Conservation (phyloP, 2,797 vertebrate species). For the Liparis tanakae region DNA sequence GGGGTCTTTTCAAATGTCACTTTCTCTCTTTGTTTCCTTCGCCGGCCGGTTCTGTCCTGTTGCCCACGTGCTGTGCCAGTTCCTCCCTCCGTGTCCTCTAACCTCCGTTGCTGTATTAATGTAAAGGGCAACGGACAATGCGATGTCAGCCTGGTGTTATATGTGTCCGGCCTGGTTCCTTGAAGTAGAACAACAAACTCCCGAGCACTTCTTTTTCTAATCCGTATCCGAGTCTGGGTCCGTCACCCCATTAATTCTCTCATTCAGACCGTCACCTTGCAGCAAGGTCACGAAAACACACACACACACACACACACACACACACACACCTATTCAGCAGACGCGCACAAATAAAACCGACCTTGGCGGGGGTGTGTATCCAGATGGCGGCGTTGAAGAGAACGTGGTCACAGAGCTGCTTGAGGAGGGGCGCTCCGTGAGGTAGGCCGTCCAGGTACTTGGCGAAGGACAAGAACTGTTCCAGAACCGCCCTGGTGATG, state of each 20-base stretch:
- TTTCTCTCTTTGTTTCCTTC: conserved; percentile 43
- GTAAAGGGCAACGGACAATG: conserved; percentile 48
- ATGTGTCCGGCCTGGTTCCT: conserved; percentile 14
- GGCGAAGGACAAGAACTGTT: conserved; percentile 97
- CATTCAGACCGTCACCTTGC: conserved; percentile 1
- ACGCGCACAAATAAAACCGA: conserved; percentile 66
- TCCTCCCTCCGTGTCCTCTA: conserved; percentile 23
- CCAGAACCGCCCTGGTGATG: conserved; percentile 96
- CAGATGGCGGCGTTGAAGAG: conserved; percentile 91
- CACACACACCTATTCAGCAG: conserved; percentile 10
- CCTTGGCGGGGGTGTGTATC: conserved; percentile 99
- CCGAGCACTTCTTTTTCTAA: background rate
- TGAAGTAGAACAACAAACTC: conserved; percentile 12
- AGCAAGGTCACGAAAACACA: conserved; percentile 46
- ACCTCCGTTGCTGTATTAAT: conserved; percentile 43
- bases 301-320: conserved; percentile 10
- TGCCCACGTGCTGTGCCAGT: conserved; percentile 25
- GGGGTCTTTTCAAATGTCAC: conserved; percentile 70
- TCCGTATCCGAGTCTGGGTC: background rate
- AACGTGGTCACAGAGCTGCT: conserved; percentile 90
- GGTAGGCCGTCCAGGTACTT: conserved; percentile 98
- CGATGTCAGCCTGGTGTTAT: conserved; percentile 24
- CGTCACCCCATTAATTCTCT: background rate
- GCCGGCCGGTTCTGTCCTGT: conserved; percentile 37
- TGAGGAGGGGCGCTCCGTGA: conserved; percentile 95